These are phyloP conservation scores for Mohoua ochrocephala DNA, from an alignment of 2,113 vertebrate genomes.

Conservation along the genomic window DNA sequence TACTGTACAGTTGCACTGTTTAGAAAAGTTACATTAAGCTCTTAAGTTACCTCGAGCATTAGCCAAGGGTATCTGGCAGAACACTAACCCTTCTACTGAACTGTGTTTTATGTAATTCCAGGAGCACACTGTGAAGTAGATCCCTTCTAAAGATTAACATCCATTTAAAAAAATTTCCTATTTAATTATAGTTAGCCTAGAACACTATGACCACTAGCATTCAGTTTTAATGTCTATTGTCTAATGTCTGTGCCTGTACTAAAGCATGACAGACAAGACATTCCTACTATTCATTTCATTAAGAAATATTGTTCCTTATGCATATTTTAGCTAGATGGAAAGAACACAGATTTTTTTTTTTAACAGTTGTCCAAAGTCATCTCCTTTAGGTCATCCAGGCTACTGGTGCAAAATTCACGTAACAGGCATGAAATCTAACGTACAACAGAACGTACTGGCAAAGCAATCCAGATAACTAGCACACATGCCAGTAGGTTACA, in stretches of 20 bases:
- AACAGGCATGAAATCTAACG: neutral
- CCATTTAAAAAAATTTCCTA: neutral
- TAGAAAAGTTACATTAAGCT: neutral
- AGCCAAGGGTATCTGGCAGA: neutral
- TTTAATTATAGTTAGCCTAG: neutral
- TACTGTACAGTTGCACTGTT: neutral
- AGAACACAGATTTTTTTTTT: neutral
- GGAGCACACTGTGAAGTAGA: neutral
- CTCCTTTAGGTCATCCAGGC: neutral
- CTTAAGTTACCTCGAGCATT: neutral
- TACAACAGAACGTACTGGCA: neutral
- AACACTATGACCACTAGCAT: neutral
- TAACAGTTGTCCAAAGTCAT: neutral
- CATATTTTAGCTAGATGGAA: neutral
- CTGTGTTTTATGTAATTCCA: neutral
- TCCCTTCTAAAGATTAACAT: neutral
- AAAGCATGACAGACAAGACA: neutral
- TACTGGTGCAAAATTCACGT: neutral
- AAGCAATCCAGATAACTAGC: neutral
- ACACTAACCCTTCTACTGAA: neutral
- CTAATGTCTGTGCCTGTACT: neutral
- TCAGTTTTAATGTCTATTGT: neutral
- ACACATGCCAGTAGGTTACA: neutral
- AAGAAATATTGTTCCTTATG: neutral
- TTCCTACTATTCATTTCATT: neutral